Evolutionary conservation across 2,888 invertebrate species (phyloP), one percentile per base, ranked within the genome.

Genomic region (Orthosia cruda): DNA sequence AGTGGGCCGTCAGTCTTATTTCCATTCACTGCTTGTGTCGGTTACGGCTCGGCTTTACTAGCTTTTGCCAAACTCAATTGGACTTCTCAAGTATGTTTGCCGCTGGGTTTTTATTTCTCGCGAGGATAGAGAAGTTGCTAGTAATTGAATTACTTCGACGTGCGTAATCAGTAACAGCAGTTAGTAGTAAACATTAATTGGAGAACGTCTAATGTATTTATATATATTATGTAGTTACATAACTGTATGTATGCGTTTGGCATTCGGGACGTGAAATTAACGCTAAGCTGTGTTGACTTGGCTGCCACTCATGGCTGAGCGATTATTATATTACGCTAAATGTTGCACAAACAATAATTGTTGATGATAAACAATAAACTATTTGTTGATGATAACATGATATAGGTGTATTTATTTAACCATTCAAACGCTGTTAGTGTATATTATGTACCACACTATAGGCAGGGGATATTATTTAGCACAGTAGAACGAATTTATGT

Each of bases 51-150:
- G 65, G 55, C 63, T 71, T 54, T 58, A 26, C 26, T 68, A 74
- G 74, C 72, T 74, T 69, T 49, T 63, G 66, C 55, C 67, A 80
- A 83, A 83, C 80, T 74, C 76, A 84, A 74, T 83, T 84, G 77
- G 68, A 61, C 68, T 77, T 68, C 65, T 55, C 65, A 70, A 79
- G 71, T 73, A 77, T 77, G 32, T 73, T 81, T 47, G 57, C 32
- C 49, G 50, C 45, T 54, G 7, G 71, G 47, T 23, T 58, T 85
- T 71, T 70, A 3, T 67, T 61, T 16, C 62, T 65, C 50, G 45
- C 18, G 47, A 71, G 62, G 3, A 63, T 62, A 63, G 45, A 47
- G 47, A 63, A 65, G 59, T 73, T 72, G 45, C 18, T 32, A 12
- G 50, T 80, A 77, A 83, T 74, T 77, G 63, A 76, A 79, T 77